These are phyloP conservation scores for Porites evermanni DNA, from an alignment of 92 coral and sea anemone species.

Conservation along the genomic window DNA sequence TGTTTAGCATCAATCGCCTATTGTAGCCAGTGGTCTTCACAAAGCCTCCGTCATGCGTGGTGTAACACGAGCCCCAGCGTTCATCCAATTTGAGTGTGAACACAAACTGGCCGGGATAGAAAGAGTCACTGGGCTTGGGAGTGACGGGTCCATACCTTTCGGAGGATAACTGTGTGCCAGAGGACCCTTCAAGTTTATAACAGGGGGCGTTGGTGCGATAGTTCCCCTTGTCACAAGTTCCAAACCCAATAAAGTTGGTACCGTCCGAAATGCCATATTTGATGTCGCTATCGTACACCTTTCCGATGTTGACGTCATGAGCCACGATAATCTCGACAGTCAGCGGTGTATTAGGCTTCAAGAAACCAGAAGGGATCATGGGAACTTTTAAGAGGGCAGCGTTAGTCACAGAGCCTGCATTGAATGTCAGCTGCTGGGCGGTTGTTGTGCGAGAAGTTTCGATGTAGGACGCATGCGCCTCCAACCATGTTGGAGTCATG, in stretches of 20 bases:
- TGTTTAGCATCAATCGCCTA: background rate
- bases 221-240: background rate
- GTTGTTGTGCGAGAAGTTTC: slow-evolving; percentile 30
- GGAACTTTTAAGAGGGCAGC: slow-evolving; percentile 45
- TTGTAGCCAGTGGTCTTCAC: slow-evolving; percentile 5
- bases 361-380: slow-evolving; percentile 25
- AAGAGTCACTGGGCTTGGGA: background rate
- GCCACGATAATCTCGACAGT: slow-evolving; percentile 42
- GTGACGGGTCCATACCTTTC: fast-evolving
- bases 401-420: slow-evolving; percentile 10
- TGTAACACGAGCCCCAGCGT: slow-evolving; percentile 61
- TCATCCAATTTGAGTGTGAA: slow-evolving; percentile 45
- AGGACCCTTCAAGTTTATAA: slow-evolving; percentile 9
- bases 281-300: slow-evolving; percentile 19
- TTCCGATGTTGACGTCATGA: slow-evolving; percentile 19
- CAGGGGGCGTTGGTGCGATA: no score
- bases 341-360: slow-evolving; percentile 24
- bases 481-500: slow-evolving; percentile 54
- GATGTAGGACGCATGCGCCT: slow-evolving; percentile 51
- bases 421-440: slow-evolving; percentile 48
- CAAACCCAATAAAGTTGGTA: slow-evolving; percentile 27
- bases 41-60: slow-evolving; percentile 48
- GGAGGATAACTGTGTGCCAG: background rate
- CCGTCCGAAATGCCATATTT: slow-evolving; percentile 56
- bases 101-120: slow-evolving; percentile 39